These are phyloP conservation scores for Cyphomyrus plagiostoma DNA, from an alignment of 2,113 vertebrate species.

Conservation along the genomic window DNA sequence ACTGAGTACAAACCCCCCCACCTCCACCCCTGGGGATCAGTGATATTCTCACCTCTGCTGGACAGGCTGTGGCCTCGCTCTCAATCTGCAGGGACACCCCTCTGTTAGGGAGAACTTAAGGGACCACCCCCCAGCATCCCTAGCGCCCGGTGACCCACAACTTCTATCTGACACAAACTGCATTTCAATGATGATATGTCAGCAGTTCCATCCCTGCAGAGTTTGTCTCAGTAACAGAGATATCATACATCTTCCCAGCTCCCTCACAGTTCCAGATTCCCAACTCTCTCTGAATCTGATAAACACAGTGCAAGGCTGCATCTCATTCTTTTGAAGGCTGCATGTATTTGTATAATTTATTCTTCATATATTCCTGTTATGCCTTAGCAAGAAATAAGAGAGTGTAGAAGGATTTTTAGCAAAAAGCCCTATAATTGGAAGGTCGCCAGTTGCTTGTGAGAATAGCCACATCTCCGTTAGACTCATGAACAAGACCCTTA, in stretches of 20 bases:
- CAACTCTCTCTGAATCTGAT: not conserved
- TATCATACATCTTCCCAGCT: slow-evolving; percentile 21
- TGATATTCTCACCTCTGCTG: not conserved
- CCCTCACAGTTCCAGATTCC: not conserved
- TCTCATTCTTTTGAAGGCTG: not conserved
- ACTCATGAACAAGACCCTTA: not conserved
- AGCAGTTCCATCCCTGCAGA: slow-evolving; percentile 28
- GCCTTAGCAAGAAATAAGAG: not conserved
- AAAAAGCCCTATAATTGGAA: not conserved
- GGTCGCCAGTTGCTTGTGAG: not conserved
- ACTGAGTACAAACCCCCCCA: too few relatives aligned
- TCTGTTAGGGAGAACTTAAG: slow-evolving; percentile 31
- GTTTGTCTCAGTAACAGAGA: slow-evolving; percentile 15
- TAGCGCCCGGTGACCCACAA: slow-evolving; percentile 43
- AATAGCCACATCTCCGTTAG: not conserved
- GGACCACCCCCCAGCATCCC: slow-evolving; percentile 34
- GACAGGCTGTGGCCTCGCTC: too few relatives aligned
- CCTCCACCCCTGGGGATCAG: too few relatives aligned
- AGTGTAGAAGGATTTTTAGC: not conserved
- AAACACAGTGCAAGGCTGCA: not conserved
- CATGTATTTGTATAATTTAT: not conserved
- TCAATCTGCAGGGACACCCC: too few relatives aligned
- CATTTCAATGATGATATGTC: slow-evolving; percentile 41
- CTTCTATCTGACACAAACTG: slow-evolving; percentile 39
- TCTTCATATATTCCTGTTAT: not conserved